Evolutionary conservation across 2,888 invertebrate species (phyloP).

Genomic region (Diarsia rubi): DNA sequence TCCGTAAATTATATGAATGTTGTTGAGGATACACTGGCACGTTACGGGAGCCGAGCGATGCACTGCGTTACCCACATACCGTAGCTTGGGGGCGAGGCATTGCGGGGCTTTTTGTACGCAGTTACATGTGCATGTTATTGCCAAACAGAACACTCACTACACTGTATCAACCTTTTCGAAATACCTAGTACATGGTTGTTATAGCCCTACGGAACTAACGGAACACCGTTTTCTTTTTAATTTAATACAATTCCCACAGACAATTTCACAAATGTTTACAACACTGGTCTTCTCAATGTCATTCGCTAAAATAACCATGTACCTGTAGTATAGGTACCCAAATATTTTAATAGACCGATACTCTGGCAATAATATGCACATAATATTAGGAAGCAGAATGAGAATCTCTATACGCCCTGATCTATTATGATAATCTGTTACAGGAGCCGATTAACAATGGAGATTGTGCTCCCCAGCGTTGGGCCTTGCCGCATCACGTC

Average conservation of each 20-base stretch:
- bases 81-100: slow-evolving; percentile 51
- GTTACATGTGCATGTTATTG: slow-evolving; percentile 45
- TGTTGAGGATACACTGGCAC: slow-evolving; percentile 55
- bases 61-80: slow-evolving; percentile 55
- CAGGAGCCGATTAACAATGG: slow-evolving; percentile 81
- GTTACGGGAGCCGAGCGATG: slow-evolving; percentile 57
- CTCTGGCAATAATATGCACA: slow-evolving; percentile 49
- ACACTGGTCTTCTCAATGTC: background rate
- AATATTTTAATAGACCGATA: background rate
- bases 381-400: slow-evolving; percentile 16
- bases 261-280: background rate
- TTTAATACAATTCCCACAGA: background rate
- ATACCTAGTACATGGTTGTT: background rate
- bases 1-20: slow-evolving; percentile 55
- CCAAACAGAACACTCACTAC: background rate
- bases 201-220: background rate
- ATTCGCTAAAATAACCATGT: background rate
- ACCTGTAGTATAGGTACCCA: background rate
- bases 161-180: background rate
- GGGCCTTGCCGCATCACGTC: slow-evolving; percentile 91
- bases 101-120: slow-evolving; percentile 57
- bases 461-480: slow-evolving; percentile 87
- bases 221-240: background rate
- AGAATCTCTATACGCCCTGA: background rate
- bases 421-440: slow-evolving; percentile 64